These are phyloP conservation scores for Nomada flava DNA, from an alignment of 2,888 invertebrate species.

Conservation along the genomic window DNA sequence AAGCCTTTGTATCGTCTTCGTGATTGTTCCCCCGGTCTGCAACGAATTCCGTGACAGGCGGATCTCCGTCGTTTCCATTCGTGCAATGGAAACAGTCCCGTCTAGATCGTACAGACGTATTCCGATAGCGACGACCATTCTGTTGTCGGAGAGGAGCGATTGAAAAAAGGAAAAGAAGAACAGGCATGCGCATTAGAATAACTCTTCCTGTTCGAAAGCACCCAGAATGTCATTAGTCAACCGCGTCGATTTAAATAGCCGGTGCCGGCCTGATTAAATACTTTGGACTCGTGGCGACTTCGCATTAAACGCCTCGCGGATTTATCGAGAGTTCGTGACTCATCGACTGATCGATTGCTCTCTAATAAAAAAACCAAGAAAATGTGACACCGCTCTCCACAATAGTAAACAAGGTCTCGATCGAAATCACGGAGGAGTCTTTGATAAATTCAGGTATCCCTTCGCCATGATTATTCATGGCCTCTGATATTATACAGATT, in stretches of 20 bases:
- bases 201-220: slow-evolving; percentile 31
- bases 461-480: too few species aligned
- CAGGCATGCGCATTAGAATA: slow-evolving; percentile 27
- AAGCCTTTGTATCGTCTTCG: slow-evolving; percentile 20
- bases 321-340: neutral
- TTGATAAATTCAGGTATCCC: too few species aligned
- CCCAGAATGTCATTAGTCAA: slow-evolving; percentile 25
- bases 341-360: slow-evolving; percentile 22
- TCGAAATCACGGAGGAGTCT: too few species aligned
- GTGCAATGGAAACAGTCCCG: neutral
- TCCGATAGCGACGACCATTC: neutral
- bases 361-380: neutral
- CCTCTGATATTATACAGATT: too few species aligned
- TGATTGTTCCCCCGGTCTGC: too few species aligned
- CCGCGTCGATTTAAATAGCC: slow-evolving; percentile 38
- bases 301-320: neutral
- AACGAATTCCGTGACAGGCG: too few species aligned
- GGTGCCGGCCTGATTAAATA: neutral
- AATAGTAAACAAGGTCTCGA: too few species aligned
- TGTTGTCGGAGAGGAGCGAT: neutral
- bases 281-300: neutral
- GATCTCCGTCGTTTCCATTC: neutral
- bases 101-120: neutral
- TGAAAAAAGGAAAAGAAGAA: neutral
- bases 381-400: neutral